phyloP scores from a whole-genome alignment of 2,113 vertebrate genomes.

The Athene cunicularia region DNA sequence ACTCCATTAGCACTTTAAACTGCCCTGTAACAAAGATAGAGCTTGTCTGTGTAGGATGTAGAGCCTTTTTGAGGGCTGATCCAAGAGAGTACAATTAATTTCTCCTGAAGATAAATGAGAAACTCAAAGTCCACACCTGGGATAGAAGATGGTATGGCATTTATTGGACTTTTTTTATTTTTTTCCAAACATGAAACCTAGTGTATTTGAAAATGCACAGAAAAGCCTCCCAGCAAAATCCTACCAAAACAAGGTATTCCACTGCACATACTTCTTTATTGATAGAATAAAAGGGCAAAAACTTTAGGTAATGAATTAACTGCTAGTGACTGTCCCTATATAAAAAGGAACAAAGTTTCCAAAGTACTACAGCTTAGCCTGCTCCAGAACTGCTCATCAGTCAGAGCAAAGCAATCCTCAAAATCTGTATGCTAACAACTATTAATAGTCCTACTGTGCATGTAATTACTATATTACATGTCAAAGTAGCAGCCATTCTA shows the following conservation, averaged over 20 bases:
- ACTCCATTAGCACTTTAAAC: background rate
- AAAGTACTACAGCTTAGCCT: background rate
- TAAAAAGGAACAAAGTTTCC: background rate
- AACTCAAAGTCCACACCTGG: background rate
- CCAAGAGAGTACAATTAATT: background rate
- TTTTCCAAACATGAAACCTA: background rate
- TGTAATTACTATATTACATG: background rate
- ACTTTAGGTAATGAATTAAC: background rate
- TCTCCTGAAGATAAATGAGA: conserved; percentile 20
- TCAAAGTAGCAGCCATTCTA: background rate
- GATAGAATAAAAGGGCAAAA: background rate
- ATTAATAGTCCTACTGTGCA: background rate
- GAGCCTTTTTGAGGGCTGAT: conserved; percentile 38
- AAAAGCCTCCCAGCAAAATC: background rate
- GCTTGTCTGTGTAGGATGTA: background rate
- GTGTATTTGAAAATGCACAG: background rate
- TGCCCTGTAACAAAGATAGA: background rate
- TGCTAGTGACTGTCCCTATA: background rate
- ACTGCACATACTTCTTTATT: background rate
- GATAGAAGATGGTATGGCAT: background rate
- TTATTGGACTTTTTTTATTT: background rate
- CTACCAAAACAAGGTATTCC: background rate
- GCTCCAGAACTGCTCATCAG: background rate
- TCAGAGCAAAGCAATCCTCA: background rate
- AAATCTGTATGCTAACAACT: background rate